A percentile compares a stretch with the other conserved stretches of the same genome.
Evolutionary conservation across 2,888 invertebrate genomes (phyloP).

Genomic region (Fragum sueziense): DNA sequence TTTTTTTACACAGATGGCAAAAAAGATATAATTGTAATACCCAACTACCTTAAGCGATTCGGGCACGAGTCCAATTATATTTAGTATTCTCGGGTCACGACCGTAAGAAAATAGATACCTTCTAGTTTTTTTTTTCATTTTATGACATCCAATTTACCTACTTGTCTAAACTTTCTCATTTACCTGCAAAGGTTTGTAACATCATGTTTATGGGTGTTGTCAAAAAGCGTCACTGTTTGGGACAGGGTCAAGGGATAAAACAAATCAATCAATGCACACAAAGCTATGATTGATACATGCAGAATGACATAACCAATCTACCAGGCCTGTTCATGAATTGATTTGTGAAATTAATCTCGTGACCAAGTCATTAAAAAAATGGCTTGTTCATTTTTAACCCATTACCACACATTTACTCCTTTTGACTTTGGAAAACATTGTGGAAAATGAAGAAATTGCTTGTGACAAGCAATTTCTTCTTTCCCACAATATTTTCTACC

Average conservation of each 20-base stretch:
- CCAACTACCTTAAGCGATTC: background rate
- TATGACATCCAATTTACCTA: no score
- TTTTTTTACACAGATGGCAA: background rate
- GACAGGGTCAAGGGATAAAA: background rate
- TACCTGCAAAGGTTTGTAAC: background rate
- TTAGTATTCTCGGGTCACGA: no score
- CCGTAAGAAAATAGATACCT: no score
- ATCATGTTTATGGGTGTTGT: background rate
- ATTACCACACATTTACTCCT: no score
- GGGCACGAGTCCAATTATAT: background rate
- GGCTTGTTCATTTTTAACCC: no score
- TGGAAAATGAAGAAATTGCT: no score
- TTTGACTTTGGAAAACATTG: no score
- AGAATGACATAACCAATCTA: conserved; percentile 19
- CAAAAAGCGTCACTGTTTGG: no score
- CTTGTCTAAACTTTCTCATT: no score
- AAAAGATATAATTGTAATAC: background rate
- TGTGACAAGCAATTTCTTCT: no score
- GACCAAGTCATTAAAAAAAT: background rate
- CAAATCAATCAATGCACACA: background rate
- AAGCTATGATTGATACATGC: conserved; percentile 14
- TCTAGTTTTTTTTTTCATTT: no score
- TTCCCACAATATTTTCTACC: no score
- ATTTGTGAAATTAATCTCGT: conserved; percentile 15
- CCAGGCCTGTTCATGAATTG: conserved; percentile 5